Conservation (phyloP, 2,113 vertebrate genomes). For the Chascanopsetta lugubris region DNA sequence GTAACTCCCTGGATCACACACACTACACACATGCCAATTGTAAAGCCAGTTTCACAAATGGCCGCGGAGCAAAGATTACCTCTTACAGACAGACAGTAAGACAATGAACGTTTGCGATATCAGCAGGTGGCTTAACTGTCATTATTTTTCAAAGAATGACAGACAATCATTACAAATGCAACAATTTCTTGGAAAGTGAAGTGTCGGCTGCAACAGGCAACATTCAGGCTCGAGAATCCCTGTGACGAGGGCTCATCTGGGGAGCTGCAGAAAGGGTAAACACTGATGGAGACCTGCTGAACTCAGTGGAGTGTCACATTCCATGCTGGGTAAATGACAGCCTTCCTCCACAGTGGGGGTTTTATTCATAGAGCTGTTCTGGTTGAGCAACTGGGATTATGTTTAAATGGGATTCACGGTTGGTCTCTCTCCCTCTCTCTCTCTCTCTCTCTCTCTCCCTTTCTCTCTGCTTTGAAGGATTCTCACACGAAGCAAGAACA, state of each 20-base stretch:
- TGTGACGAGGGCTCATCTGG: conserved; percentile 57
- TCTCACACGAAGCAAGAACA: conserved; percentile 41
- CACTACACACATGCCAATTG: too few relatives aligned
- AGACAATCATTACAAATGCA: neutral
- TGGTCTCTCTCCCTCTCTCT: conserved; percentile 39
- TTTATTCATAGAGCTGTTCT: conserved; percentile 61
- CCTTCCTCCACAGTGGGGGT: conserved; percentile 55
- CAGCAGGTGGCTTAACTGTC: too few relatives aligned
- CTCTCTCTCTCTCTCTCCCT: conserved; percentile 39
- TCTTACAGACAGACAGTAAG: too few relatives aligned
- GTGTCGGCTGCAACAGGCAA: conserved; percentile 11
- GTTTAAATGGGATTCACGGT: conserved; percentile 47
- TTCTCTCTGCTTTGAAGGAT: conserved; percentile 24
- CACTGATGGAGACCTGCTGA: conserved; percentile 60
- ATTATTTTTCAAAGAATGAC: neutral
- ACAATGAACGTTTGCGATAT: too few relatives aligned
- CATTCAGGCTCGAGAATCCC: conserved; percentile 16
- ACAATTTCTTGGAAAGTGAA: neutral
- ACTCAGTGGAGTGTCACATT: conserved; percentile 62
- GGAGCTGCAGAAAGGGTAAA: conserved; percentile 61
- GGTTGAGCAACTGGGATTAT: conserved; percentile 59
- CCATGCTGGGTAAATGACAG: conserved; percentile 70
- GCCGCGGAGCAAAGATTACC: too few relatives aligned
- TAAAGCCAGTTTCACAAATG: too few relatives aligned
- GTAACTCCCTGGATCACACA: too few relatives aligned